Conservation (phyloP, 1,140 invertebrate species). For the Mizuhopecten yessoensis region DNA sequence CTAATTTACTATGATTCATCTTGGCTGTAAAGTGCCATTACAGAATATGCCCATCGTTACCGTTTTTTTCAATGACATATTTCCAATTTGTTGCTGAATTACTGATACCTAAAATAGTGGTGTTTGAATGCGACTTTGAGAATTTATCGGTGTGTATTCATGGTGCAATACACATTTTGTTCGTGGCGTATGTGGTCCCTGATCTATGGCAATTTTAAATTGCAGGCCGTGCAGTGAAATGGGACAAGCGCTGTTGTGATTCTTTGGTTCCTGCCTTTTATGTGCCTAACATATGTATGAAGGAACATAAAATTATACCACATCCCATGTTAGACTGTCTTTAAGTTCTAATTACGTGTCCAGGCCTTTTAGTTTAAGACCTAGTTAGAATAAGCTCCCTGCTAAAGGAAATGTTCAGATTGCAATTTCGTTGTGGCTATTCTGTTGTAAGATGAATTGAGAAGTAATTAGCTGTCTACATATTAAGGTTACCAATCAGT, state of each 20-base stretch:
- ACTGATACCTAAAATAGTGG: constrained; percentile 24
- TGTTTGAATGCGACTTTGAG: constrained; percentile 10
- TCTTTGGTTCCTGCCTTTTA: neutral
- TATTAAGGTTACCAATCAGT: no score
- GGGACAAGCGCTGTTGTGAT: neutral
- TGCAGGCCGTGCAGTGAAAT: neutral
- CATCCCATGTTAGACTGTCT: neutral
- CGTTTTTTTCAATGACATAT: neutral
- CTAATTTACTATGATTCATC: constrained; percentile 30
- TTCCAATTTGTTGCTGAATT: constrained; percentile 17
- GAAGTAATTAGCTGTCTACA: no score
- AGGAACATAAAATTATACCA: constrained; percentile 9
- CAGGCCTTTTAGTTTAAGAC: neutral
- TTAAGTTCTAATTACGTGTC: neutral
- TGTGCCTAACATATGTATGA: neutral
- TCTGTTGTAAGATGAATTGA: neutral
- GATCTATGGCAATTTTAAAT: constrained; percentile 29
- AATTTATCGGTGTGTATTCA: neutral
- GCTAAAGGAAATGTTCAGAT: neutral
- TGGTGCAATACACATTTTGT: neutral
- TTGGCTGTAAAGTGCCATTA: neutral
- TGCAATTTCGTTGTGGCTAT: neutral
- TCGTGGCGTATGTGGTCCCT: neutral
- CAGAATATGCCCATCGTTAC: neutral
- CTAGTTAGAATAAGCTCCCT: neutral